Evolutionary conservation across 2,113 vertebrate genomes (phyloP), one percentile per base, ranked within the genome.

Genomic region (Pyrgilauda ruficollis): DNA sequence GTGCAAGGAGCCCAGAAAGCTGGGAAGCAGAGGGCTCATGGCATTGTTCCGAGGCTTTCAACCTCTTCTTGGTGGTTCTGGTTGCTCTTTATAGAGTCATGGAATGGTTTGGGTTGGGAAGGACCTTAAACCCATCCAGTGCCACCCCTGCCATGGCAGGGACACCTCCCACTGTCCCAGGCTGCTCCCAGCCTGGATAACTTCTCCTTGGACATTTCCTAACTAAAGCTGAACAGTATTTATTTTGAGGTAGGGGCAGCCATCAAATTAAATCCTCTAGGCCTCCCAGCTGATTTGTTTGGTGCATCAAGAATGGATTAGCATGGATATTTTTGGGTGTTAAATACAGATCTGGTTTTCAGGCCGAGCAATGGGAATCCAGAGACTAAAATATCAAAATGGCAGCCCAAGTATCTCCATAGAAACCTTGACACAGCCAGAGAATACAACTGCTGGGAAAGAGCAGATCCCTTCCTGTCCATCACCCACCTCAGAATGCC

Each of bases 121-220:
- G 46, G 24, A 55, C 39, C 11, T 27, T 3, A 35, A 62, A 83
- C 2, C 11, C 30, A 22, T 1, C 53, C 30, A 41, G 13, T 67
- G 1, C 28, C 28, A 52, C 3, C 43, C 43, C 26, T 53, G 35
- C 66, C 50, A 56, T 35, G 58, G 41, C 76, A 74, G 52, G 53
- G 39, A 18, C 41, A 49, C 5, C 63, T 63, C 0, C 21, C 55
- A 13, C 12, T 43, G 8, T 13, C 12, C 35, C 79, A 76, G 79
- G 47, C 0, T 47, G n/a, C 55, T 69, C 37, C 69, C 14, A 75
- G 3, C 30, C 27, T 6, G 1, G 10, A 53, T 55, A 76, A 0
- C 22, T 18, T 12, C 15, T 39, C 72, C 43, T 44, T 11, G 49
- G 55, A 5, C 31, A 49, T 56, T 35, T 8, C 26, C 41, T 18